Percentiles rank a stretch among this genome's conserved stretches.
Evolutionary conservation across 1,140 invertebrate species (phyloP).

Genomic region (Amphibalanus amphitrite): DNA sequence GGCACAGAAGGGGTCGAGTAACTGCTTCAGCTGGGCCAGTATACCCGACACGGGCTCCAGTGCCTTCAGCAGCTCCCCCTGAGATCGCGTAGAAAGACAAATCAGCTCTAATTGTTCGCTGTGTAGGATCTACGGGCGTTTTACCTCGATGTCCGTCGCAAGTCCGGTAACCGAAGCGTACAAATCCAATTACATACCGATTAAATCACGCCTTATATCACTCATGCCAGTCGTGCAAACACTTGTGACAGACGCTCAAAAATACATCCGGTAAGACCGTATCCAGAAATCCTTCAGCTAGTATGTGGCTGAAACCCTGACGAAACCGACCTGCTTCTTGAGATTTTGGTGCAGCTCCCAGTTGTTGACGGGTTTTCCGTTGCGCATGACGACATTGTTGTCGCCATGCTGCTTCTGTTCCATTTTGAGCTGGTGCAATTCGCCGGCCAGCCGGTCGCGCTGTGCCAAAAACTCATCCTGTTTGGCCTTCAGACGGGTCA

Average conservation of each 20-base stretch:
- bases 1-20: not conserved
- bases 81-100: too few species aligned
- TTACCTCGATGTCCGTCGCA: too few species aligned
- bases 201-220: too few species aligned
- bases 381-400: not conserved
- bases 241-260: too few species aligned
- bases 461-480: not conserved
- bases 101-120: too few species aligned
- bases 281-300: too few species aligned
- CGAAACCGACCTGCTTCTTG: not conserved
- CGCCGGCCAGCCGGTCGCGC: not conserved
- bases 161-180: too few species aligned
- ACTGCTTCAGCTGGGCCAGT: not conserved
- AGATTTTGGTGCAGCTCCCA: not conserved
- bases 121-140: too few species aligned
- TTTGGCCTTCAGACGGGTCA: not conserved
- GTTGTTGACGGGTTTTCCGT: not conserved
- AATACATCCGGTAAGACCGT: too few species aligned
- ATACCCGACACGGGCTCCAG: not conserved
- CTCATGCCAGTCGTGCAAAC: too few species aligned
- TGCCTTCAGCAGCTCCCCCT: not conserved
- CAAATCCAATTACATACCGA: too few species aligned
- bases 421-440: not conserved
- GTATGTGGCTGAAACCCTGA: too few species aligned
- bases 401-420: not conserved